phyloP scores from a whole-genome alignment of 2,797 vertebrate species.

The Halcyon leucocephala region DNA sequence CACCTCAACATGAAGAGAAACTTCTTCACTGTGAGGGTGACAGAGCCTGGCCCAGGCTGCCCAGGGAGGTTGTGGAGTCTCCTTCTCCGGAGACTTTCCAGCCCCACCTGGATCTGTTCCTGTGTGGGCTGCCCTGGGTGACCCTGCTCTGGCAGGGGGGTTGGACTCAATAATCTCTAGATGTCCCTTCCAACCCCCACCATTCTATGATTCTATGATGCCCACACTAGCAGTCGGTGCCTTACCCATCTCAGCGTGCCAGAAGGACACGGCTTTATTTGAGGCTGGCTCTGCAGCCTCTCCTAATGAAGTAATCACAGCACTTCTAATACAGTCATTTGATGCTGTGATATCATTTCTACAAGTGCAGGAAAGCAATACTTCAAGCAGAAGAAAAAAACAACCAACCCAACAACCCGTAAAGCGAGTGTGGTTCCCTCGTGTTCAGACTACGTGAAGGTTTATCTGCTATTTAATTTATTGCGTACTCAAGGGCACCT shows the following conservation, averaged over 20 bases:
- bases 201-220: no score
- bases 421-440: neutral
- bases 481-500: constrained; percentile 34
- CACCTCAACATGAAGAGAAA: no score
- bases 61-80: no score
- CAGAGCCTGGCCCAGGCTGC: no score
- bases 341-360: neutral
- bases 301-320: neutral
- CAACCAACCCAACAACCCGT: neutral
- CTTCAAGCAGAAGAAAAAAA: neutral
- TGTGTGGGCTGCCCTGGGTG: no score
- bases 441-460: neutral
- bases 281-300: neutral
- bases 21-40: no score
- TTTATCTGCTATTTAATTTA: constrained; percentile 49
- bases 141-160: no score
- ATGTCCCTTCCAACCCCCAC: no score
- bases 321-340: neutral
- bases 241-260: neutral
- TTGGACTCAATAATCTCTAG: no score
- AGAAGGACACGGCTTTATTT: neutral
- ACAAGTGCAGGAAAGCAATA: neutral
- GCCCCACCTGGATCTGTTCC: no score
- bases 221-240: neutral
- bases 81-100: no score